Evolutionary conservation across 2,888 invertebrate genomes (phyloP).

Genomic region (Tenodera sinensis): DNA sequence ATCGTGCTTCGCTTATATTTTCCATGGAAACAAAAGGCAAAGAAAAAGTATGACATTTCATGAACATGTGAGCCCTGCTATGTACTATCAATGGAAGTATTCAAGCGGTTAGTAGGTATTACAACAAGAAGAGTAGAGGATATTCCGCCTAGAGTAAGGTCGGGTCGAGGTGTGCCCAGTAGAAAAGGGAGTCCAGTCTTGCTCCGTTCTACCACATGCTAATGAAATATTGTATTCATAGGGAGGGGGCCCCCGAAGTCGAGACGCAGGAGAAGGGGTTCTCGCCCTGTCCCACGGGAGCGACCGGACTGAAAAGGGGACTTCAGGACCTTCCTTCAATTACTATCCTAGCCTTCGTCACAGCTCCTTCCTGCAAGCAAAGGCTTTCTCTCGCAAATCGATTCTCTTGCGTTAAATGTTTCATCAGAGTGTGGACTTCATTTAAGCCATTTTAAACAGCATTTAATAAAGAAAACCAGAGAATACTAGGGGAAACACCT

Average conservation of each 20-base stretch:
- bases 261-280: not conserved
- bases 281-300: not conserved
- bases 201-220: constrained; percentile 33
- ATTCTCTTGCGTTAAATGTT: not conserved
- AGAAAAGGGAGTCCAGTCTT: not conserved
- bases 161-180: not conserved
- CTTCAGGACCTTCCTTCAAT: constrained; percentile 12
- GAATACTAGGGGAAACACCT: not conserved
- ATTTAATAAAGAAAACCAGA: not conserved
- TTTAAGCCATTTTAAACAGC: not conserved
- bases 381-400: not conserved
- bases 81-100: no score
- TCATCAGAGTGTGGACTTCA: not conserved
- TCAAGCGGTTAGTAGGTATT: no score
- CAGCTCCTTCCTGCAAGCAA: not conserved
- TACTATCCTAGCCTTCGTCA: not conserved
- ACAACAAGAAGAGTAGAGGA: not conserved
- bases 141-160: not conserved
- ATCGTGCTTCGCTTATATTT: no score
- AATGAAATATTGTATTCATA: constrained; percentile 50
- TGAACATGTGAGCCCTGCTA: no score
- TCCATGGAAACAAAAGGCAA: no score
- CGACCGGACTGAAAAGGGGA: constrained; percentile 7
- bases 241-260: constrained; percentile 36
- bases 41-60: no score